phyloP scores from a whole-genome alignment of 2,113 vertebrate genomes.

The Aviceda subcristata region DNA sequence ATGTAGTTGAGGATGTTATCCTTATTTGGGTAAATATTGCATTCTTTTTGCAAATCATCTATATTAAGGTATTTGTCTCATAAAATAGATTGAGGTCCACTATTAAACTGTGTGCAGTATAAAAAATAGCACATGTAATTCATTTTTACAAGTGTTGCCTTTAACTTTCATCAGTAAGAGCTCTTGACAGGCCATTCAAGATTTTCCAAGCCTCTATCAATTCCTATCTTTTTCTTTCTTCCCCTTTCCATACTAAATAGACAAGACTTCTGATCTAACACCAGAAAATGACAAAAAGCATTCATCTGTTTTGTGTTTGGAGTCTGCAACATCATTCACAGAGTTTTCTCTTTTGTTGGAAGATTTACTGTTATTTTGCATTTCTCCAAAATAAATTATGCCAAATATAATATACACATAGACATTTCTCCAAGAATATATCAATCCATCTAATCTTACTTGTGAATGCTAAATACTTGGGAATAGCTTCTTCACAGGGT shows the following conservation, averaged over 20 bases:
- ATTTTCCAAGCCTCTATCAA: constrained; percentile 33
- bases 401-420: not conserved
- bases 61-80: constrained; percentile 51
- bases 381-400: constrained; percentile 7
- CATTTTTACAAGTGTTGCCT: constrained; percentile 52
- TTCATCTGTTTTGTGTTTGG: not conserved
- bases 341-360: not conserved
- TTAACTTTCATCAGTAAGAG: constrained; percentile 43
- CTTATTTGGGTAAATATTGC: constrained; percentile 45
- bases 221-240: constrained; percentile 11
- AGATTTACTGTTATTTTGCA: not conserved
- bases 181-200: constrained; percentile 39
- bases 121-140: constrained; percentile 25
- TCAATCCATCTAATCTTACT: not conserved
- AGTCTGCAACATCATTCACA: not conserved
- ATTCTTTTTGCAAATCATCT: constrained; percentile 49
- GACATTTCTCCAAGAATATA: not conserved
- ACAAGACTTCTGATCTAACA: constrained; percentile 10
- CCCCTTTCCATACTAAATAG: not conserved
- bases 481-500: not conserved
- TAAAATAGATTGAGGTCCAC: constrained; percentile 56
- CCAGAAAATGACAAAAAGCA: constrained; percentile 3
- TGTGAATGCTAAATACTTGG: not conserved
- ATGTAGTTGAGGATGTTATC: constrained; percentile 34
- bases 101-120: constrained; percentile 30